A percentile compares a stretch with the other conserved stretches of the same genome.
Conservation (phyloP, 2,113 vertebrate genomes). For the Bostrychus sinensis region DNA sequence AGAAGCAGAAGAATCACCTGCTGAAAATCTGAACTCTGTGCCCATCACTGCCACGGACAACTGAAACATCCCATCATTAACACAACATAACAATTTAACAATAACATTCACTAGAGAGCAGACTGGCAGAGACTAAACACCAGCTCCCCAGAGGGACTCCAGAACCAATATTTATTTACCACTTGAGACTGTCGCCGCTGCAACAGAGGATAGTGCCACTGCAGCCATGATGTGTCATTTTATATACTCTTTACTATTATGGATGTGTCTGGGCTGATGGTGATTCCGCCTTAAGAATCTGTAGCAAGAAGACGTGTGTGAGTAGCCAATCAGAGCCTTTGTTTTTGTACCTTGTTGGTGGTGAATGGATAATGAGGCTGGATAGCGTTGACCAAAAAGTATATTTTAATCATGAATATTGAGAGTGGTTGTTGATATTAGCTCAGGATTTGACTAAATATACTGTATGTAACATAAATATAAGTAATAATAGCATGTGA, state of each 20-base stretch:
- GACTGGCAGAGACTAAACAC: slow-evolving; percentile 13
- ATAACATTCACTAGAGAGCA: background rate
- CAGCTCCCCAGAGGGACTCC: slow-evolving; percentile 7
- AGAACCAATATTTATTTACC: slow-evolving; percentile 34
- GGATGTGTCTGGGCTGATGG: slow-evolving; percentile 9
- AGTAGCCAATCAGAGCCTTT: slow-evolving; percentile 17
- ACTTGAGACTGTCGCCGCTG: slow-evolving; percentile 15
- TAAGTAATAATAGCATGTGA: background rate
- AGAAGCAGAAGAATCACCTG: slow-evolving; percentile 11
- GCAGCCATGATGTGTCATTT: slow-evolving; percentile 18
- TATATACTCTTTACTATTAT: slow-evolving; percentile 18
- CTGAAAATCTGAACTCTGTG: slow-evolving; percentile 29
- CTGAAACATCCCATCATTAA: slow-evolving; percentile 39
- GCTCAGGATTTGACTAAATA: slow-evolving; percentile 44
- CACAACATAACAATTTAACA: background rate
- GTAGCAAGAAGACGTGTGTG: slow-evolving; percentile 39
- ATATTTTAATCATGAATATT: slow-evolving; percentile 42
- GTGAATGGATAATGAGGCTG: slow-evolving; percentile 17
- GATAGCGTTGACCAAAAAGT: slow-evolving; percentile 57
- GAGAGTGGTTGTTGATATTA: slow-evolving; percentile 7
- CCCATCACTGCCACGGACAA: slow-evolving; percentile 52
- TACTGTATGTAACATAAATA: background rate
- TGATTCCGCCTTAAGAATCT: slow-evolving; percentile 62
- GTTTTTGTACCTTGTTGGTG: slow-evolving; percentile 24
- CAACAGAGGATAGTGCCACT: slow-evolving; percentile 17